These are phyloP conservation scores for Daktulosphaira vitifoliae DNA, from an alignment of 1,140 invertebrate genomes.

Conservation along the genomic window DNA sequence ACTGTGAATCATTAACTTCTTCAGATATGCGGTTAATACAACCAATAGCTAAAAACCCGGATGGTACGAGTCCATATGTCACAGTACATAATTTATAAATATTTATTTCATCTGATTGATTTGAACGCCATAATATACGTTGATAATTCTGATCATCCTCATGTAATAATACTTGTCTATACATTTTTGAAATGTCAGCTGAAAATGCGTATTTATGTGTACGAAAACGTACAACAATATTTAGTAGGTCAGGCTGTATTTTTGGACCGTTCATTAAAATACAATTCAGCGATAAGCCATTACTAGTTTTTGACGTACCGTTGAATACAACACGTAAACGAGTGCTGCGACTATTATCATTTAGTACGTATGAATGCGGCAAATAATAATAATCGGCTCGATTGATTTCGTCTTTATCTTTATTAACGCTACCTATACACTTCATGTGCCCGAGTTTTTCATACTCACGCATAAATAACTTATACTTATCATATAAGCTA, in stretches of 20 bases:
- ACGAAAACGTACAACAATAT: slow-evolving; percentile 35
- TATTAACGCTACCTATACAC: neutral
- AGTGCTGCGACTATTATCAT: slow-evolving; percentile 31
- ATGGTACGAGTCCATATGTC: slow-evolving; percentile 21
- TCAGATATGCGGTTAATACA: slow-evolving; percentile 21
- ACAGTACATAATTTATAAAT: slow-evolving; percentile 28
- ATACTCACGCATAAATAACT: slow-evolving; percentile 16
- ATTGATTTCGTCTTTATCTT: neutral
- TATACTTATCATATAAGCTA: slow-evolving; percentile 19
- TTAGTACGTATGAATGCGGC: slow-evolving; percentile 35
- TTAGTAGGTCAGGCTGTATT: slow-evolving; percentile 35
- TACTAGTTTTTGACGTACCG: slow-evolving; percentile 28
- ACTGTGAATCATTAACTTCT: neutral
- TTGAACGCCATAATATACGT: slow-evolving; percentile 31
- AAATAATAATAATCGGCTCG: slow-evolving; percentile 7
- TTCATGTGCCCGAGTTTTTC: slow-evolving; percentile 26
- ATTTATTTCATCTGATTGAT: slow-evolving; percentile 12
- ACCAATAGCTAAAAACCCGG: slow-evolving; percentile 3
- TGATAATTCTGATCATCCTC: slow-evolving; percentile 13
- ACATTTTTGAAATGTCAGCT: slow-evolving; percentile 38
- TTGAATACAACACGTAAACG: slow-evolving; percentile 36
- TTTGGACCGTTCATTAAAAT: slow-evolving; percentile 30
- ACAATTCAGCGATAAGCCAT: slow-evolving; percentile 36
- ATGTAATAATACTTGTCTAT: slow-evolving; percentile 34
- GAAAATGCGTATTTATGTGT: slow-evolving; percentile 34